Conservation (phyloP, 2,113 vertebrate genomes). For the Cinclus cinclus region DNA sequence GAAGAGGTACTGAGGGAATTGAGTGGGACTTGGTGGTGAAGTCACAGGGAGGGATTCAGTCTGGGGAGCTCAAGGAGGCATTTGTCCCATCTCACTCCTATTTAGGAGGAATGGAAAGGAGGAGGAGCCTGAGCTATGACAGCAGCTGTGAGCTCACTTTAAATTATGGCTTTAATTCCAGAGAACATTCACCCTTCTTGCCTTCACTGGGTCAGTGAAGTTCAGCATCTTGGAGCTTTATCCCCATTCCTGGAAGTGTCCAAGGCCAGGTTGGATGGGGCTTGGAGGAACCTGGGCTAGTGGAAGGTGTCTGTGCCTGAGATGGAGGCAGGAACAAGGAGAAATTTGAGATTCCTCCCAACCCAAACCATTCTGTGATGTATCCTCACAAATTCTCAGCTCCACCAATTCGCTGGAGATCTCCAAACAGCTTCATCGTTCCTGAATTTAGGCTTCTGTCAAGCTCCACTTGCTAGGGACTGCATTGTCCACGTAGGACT, state of each 20-base stretch:
- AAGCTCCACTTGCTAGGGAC: background rate
- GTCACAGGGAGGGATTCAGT: background rate
- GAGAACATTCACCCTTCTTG: background rate
- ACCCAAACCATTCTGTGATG: background rate
- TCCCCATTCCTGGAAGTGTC: background rate
- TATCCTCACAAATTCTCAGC: background rate
- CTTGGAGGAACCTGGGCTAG: background rate
- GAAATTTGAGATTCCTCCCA: background rate
- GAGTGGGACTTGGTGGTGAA: background rate
- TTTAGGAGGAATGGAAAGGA: background rate
- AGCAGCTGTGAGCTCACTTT: background rate
- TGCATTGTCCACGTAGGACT: rapidly evolving
- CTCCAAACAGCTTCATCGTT: background rate
- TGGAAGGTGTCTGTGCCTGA: background rate
- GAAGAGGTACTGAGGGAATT: background rate
- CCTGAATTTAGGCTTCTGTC: background rate
- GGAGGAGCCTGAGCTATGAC: background rate
- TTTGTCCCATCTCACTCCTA: background rate
- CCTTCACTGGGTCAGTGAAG: background rate
- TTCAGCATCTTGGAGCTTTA: background rate
- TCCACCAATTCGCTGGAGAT: background rate
- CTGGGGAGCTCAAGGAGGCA: background rate
- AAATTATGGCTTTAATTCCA: background rate
- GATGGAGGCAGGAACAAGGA: no score
- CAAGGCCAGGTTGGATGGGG: rapidly evolving